Conservation (phyloP, 1,140 invertebrate genomes). For the Bradysia coprophila region DNA sequence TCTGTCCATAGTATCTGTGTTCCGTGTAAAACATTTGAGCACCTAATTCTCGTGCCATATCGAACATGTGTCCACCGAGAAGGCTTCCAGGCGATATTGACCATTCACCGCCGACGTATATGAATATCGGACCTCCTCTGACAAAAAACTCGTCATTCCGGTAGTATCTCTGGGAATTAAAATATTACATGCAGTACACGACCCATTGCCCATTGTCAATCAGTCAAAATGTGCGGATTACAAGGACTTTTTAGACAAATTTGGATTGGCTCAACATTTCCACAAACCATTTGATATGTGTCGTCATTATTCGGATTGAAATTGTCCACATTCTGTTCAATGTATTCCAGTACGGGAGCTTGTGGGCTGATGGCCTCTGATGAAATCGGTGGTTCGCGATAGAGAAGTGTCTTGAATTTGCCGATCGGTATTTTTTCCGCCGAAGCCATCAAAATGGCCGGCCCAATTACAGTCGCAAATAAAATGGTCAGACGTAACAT, state of each 20-base stretch:
- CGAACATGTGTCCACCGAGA: slow-evolving; percentile 24
- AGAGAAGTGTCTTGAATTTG: no score
- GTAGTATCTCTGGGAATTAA: background rate
- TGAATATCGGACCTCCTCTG: slow-evolving; percentile 5
- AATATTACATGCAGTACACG: background rate
- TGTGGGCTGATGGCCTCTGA: no score
- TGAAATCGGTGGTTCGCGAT: no score
- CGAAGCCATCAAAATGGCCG: no score
- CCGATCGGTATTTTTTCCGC: no score
- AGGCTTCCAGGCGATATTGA: slow-evolving; percentile 23
- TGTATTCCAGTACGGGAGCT: no score
- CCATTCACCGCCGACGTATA: slow-evolving; percentile 47
- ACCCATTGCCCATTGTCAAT: no score
- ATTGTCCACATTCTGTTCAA: slow-evolving; percentile 12
- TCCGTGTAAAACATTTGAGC: slow-evolving; percentile 32
- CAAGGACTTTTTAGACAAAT: background rate
- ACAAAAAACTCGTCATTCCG: background rate
- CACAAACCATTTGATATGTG: slow-evolving; percentile 22
- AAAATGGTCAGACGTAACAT: no score
- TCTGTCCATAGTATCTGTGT: background rate
- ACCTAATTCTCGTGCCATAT: slow-evolving; percentile 28
- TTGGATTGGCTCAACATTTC: no score
- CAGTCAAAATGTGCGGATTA: background rate
- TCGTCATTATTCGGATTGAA: slow-evolving; percentile 20
- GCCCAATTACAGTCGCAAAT: no score